Evolutionary conservation across 2,888 invertebrate species (phyloP), one percentile per base, ranked within the genome.

Genomic region (Phengaris alcon): DNA sequence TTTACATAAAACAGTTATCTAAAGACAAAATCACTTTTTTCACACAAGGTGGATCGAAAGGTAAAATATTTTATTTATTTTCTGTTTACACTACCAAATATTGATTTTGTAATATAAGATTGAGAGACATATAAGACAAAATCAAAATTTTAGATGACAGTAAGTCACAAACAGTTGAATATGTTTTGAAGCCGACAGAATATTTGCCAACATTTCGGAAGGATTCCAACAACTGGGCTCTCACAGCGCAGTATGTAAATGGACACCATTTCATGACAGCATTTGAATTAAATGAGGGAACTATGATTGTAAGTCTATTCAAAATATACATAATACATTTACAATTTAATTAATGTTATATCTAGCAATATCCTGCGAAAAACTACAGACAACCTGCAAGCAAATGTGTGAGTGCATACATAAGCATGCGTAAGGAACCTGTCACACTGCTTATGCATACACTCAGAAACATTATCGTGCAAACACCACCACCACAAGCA

Each of bases 11-110:
- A 81, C 93, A 93, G 77, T 77, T 93, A n/a, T 93, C 93, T 2
- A 92, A 92, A 80, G 93, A 94, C 79, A 93, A 93, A 87, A 93
- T 94, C 15, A 91, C 91, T 54, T 86, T 91, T 52, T 88, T 93
- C 15, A 90, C 87, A 76, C 93, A 93, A 77, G 87, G 91, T 74
- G 87, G 88, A 77, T 90, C 90, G n/a, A 92, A 90, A 87, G 93
- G 93, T 91, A 83, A 74, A 12, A 52, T 52, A 52, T 9, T 52
- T 12, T 12, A 10, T 10, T 52, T 12, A 52, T 48, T 48, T 6
- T 4, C 8, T 48, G 1, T 7, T 8, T 7, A 48, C 48, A 0
- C 6, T 8, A 48, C 1, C 48, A 48, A 7, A 48, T 8, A 48
- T 48, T 48, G 6, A 46, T 46, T 46, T 46, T 46, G 6, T 46